A percentile compares a stretch with the other conserved stretches of the same genome.
Evolutionary conservation across 2,888 invertebrate genomes (phyloP).

Genomic region (Lithosia quadra): DNA sequence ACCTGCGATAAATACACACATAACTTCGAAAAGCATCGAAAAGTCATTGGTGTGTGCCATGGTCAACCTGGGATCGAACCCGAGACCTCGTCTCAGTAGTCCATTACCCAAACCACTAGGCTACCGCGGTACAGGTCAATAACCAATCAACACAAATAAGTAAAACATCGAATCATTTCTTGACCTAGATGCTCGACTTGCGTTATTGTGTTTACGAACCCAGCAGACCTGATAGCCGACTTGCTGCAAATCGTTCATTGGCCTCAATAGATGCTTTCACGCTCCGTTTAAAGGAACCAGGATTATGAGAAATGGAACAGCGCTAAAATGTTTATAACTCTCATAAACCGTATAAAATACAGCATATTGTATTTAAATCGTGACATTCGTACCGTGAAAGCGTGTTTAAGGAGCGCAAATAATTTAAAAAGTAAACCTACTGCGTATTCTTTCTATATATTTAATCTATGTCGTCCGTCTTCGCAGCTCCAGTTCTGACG

Average conservation of each 20-base stretch:
- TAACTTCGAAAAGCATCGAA: no score
- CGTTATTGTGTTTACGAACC: neutral
- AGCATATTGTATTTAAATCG: neutral
- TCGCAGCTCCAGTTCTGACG: neutral
- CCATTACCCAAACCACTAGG: no score
- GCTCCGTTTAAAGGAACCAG: neutral
- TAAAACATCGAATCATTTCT: neutral
- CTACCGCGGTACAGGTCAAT: no score
- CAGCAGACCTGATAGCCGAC: neutral
- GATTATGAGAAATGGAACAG: neutral
- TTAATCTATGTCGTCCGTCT: constrained; percentile 1
- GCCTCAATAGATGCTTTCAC: neutral
- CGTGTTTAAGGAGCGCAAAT: neutral
- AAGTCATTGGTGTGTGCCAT: no score
- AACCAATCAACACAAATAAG: no score
- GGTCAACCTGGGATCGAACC: no score
- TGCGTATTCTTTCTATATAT: neutral
- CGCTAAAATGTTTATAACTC: neutral
- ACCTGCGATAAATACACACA: no score
- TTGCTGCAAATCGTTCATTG: neutral
- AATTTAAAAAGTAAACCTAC: neutral
- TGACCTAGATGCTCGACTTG: neutral
- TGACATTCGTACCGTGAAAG: neutral
- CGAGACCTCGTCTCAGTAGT: no score
- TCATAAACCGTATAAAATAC: neutral